Evolutionary conservation across 2,113 vertebrate genomes (phyloP), one percentile per base, ranked within the genome.

Genomic region (Cyprinodon tularosa): DNA sequence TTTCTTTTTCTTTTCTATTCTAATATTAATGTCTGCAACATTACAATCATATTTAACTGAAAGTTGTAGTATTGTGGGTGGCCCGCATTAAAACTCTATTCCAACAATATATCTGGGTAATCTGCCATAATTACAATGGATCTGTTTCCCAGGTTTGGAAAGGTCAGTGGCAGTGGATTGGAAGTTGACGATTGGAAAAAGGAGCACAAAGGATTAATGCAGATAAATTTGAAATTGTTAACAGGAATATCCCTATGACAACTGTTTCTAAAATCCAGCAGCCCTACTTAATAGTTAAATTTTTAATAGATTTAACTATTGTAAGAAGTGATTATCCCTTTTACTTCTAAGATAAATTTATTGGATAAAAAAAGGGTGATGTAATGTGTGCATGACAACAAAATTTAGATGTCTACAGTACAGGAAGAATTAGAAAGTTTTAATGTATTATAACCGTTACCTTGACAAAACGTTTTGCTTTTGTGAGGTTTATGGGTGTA

Each of bases 251-350:
- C 9, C 5, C 42, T 29, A 29, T 45, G 44, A 11, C 20, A 57
- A 20, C 17, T 57, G 20, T 57, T 57, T 1, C 20, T 57, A 57
- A n/a, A 57, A 57, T 57, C 17, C 20, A 20, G 50, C 50, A 57
- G 50, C 70, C 3, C 70, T 64, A 63, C 29, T 48, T 15, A 68
- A 50, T 48, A 60, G 44, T 53, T 69, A 71, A 69, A 59, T 62
- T 67, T 74, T 72, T 50, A 65, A 57, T 10, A 69, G 62, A 36
- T 47, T 66, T 36, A 62, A 9, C 38, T 12, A 36, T 38, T 17
- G 39, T 39, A 12, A 45, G n/a, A 15, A 66, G n/a, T 2, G 36
- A 17, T 22, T 4, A 4, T 47, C 22, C 5, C 13, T 70, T 50
- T 68, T n/a, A 61, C 60, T 66, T 74, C 15, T 53, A 38, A 39